phyloP scores from a whole-genome alignment of 2,113 vertebrate genomes.

The Uria lomvia region DNA sequence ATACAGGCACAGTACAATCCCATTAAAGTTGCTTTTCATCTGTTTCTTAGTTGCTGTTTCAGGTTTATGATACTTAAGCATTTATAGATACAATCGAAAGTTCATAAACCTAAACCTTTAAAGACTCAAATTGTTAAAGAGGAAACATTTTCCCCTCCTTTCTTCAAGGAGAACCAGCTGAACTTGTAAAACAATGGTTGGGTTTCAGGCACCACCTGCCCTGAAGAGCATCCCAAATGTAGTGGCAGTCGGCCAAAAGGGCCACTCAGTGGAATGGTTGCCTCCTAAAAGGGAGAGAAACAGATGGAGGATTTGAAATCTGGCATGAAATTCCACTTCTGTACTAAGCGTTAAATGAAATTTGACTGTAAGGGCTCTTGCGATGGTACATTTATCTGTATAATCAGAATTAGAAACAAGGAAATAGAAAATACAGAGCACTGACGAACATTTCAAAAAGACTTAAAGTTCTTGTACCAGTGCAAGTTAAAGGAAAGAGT shows the following conservation, averaged over 20 bases:
- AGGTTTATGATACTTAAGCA: not conserved
- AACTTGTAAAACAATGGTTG: conserved; percentile 34
- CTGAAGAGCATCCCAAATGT: conserved; percentile 52
- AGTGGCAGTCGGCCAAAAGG: conserved; percentile 45
- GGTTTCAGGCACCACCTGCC: conserved; percentile 34
- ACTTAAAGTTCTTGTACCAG: conserved; percentile 29
- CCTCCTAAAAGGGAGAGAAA: conserved; percentile 36
- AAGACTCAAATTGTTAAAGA: not conserved
- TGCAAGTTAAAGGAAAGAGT: conserved; percentile 23
- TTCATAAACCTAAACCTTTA: not conserved
- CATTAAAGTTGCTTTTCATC: not conserved
- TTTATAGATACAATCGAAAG: not conserved
- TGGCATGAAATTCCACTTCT: conserved; percentile 58
- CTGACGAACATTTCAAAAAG: conserved; percentile 43
- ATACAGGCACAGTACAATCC: not conserved
- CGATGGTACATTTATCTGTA: conserved; percentile 14
- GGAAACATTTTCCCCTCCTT: not conserved
- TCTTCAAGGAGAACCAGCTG: conserved; percentile 30
- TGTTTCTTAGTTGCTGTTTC: not conserved
- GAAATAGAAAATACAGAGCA: conserved; percentile 33
- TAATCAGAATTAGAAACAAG: conserved; percentile 62
- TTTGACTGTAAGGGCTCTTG: conserved; percentile 43
- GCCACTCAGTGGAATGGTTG: conserved; percentile 47
- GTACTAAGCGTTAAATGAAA: conserved; percentile 5
- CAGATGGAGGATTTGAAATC: conserved; percentile 50